Evolutionary conservation across 2,113 vertebrate genomes (phyloP).

Genomic region (Carassius auratus): DNA sequence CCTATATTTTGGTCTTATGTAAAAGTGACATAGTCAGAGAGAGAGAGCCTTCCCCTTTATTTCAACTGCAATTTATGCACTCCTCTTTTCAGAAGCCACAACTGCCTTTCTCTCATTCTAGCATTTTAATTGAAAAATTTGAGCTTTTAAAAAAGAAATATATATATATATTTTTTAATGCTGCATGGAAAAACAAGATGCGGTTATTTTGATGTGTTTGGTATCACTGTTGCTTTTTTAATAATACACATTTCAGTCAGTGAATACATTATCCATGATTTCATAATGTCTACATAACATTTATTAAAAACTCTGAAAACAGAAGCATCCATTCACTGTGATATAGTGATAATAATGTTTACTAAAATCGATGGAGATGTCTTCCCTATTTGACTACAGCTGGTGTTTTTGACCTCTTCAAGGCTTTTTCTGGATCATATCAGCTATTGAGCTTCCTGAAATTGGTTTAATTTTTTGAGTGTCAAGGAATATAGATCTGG

Average conservation of each 20-base stretch:
- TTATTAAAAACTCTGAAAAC: neutral
- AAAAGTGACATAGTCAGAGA: constrained; percentile 56
- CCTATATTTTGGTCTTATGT: constrained; percentile 55
- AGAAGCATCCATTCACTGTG: too few species aligned
- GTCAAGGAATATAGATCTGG: neutral
- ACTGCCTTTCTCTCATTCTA: constrained; percentile 41
- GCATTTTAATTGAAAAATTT: constrained; percentile 5
- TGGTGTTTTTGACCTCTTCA: constrained; percentile 81
- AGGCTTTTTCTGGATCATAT: constrained; percentile 64
- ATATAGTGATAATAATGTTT: neutral
- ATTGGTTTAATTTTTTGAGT: neutral
- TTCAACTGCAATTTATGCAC: constrained; percentile 51
- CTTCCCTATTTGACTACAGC: constrained; percentile 84
- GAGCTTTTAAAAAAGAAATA: neutral
- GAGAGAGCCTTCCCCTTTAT: constrained; percentile 22
- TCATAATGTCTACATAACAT: too few species aligned
- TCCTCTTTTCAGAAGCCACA: constrained; percentile 47
- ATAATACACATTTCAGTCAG: neutral
- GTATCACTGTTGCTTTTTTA: neutral
- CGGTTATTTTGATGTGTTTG: neutral
- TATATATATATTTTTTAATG: constrained; percentile 7
- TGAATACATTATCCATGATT: neutral
- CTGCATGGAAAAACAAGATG: neutral
- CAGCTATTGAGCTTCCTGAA: neutral
- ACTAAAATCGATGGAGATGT: constrained; percentile 85